A percentile compares a stretch with the other conserved stretches of the same genome.
Conservation (phyloP, 2,113 vertebrate species). For the Rhinogobius similis region DNA sequence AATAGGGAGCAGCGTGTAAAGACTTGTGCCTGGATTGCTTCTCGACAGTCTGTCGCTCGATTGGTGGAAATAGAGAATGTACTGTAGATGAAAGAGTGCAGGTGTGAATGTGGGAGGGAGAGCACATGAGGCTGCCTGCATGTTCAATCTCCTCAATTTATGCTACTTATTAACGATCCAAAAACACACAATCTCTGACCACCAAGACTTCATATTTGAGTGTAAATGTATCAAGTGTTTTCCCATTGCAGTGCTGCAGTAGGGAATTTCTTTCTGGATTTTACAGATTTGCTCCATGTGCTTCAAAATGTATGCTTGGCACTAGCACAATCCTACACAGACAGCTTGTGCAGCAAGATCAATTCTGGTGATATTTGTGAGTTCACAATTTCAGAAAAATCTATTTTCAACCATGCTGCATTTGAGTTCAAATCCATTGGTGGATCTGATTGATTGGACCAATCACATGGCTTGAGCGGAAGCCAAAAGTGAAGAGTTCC, state of each 20-base stretch:
- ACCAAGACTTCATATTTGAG: background rate
- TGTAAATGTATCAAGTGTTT: background rate
- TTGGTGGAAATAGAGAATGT: slow-evolving; percentile 58
- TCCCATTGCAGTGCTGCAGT: background rate
- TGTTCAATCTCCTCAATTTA: slow-evolving; percentile 10
- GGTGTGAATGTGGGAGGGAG: slow-evolving; percentile 40
- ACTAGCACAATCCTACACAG: too few relatives aligned
- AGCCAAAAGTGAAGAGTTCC: background rate
- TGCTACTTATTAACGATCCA: background rate
- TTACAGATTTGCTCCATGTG: background rate
- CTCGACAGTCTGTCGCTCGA: slow-evolving; percentile 58
- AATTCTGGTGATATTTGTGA: too few relatives aligned
- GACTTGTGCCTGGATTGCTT: slow-evolving; percentile 68
- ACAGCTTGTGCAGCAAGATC: background rate
- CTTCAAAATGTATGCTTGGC: too few relatives aligned
- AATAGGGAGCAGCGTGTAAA: slow-evolving; percentile 61
- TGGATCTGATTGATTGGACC: background rate
- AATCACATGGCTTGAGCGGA: background rate
- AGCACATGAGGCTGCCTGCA: background rate
- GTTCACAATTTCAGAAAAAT: too few relatives aligned
- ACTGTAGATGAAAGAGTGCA: slow-evolving; percentile 35
- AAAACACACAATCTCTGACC: background rate
- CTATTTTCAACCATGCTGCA: background rate
- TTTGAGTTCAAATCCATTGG: background rate
- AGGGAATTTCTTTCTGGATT: background rate